Evolutionary conservation across 1,140 invertebrate genomes (phyloP).

Genomic region (Plodia interpunctella): DNA sequence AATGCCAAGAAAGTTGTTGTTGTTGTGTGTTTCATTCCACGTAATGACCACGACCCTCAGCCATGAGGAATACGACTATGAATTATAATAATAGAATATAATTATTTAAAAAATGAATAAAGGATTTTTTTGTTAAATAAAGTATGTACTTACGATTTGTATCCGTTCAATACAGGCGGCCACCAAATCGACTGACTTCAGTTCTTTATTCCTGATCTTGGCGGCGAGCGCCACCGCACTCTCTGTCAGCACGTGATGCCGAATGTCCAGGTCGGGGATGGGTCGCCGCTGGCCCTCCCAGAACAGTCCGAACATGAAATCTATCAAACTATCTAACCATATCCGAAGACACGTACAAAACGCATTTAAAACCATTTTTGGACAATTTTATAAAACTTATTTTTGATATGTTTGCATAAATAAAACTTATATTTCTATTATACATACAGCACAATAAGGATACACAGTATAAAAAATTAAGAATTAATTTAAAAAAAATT

Average conservation of each 20-base stretch:
- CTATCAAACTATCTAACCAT: conserved; percentile 49
- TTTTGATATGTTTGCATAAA: too few relatives aligned
- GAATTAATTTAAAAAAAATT: too few relatives aligned
- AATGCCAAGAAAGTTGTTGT: too few relatives aligned
- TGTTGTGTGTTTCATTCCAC: too few relatives aligned
- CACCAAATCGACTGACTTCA: conserved; percentile 84
- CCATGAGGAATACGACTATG: too few relatives aligned
- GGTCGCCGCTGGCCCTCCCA: conserved; percentile 75
- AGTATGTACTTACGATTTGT: conserved; percentile 80
- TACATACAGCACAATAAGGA: too few relatives aligned
- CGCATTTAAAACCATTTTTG: background rate
- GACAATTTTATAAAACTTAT: too few relatives aligned
- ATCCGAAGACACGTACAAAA: conserved; percentile 33
- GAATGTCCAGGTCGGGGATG: conserved; percentile 76
- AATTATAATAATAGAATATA: too few relatives aligned
- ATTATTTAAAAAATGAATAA: too few relatives aligned
- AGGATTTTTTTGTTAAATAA: background rate
- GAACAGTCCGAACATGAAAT: conserved; percentile 63
- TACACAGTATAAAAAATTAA: too few relatives aligned
- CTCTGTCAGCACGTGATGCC: conserved; percentile 79
- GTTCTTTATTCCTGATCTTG: conserved; percentile 80
- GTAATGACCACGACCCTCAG: too few relatives aligned
- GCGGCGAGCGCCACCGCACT: conserved; percentile 82
- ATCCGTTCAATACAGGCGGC: conserved; percentile 87
- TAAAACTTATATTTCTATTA: too few relatives aligned